Conservation (phyloP, 2,888 invertebrate species). For the Ceriagrion tenellum region DNA sequence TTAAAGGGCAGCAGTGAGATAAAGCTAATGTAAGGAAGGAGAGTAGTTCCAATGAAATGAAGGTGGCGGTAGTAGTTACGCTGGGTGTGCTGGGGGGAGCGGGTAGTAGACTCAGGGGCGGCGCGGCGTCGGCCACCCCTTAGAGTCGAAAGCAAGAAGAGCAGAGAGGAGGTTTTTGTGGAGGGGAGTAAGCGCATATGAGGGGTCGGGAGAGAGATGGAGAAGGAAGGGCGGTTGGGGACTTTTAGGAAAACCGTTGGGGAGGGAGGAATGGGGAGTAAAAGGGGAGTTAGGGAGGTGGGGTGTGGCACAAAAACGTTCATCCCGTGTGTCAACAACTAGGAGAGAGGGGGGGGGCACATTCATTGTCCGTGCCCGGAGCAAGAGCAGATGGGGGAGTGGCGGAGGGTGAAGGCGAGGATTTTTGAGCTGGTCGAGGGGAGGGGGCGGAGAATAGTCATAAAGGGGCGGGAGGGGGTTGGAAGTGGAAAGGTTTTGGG, state of each 20-base stretch:
- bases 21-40: too few species aligned
- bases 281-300: background rate
- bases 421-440: background rate
- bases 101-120: background rate
- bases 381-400: background rate
- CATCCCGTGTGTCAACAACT: conserved; percentile 64
- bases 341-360: background rate
- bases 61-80: too few species aligned
- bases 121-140: background rate
- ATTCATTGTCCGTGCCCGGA: conserved; percentile 21
- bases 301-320: conserved; percentile 55
- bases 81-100: too few species aligned
- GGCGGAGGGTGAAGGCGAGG: background rate
- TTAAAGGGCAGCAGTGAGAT: too few species aligned
- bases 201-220: background rate
- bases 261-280: background rate
- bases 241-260: background rate
- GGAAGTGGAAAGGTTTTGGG: background rate
- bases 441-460: background rate
- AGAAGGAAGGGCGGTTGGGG: background rate
- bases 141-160: too few species aligned
- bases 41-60: too few species aligned
- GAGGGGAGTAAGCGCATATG: background rate
- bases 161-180: background rate
- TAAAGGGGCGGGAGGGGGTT: background rate